Percentiles rank a stretch among this genome's conserved stretches.
Conservation (phyloP, 2,797 vertebrate genomes). For the Eutrigla gurnardus region DNA sequence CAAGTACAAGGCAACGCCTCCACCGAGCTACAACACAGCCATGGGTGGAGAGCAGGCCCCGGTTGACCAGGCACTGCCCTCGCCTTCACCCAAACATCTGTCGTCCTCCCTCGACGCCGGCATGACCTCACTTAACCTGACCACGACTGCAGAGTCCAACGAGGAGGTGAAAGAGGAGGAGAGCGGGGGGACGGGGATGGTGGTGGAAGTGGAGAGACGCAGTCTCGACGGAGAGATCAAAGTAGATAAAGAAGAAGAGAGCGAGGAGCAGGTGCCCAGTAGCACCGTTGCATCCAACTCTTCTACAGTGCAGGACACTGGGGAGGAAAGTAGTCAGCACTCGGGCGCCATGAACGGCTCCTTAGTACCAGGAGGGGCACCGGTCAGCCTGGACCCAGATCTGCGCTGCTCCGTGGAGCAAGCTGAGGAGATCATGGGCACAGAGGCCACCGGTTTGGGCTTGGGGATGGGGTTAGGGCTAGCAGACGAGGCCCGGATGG, state of each 20-base stretch:
- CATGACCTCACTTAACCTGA: slow-evolving; percentile 74
- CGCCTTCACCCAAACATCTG: slow-evolving; percentile 68
- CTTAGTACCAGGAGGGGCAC: slow-evolving; percentile 68
- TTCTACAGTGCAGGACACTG: slow-evolving; percentile 51
- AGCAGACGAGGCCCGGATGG: slow-evolving; percentile 84
- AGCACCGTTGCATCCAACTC: slow-evolving; percentile 29
- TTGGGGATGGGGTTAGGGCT: slow-evolving; percentile 69
- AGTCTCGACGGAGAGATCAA: slow-evolving; percentile 27
- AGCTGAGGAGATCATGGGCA: slow-evolving; percentile 96
- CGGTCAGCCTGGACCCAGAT: slow-evolving; percentile 60
- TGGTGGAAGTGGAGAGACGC: slow-evolving; percentile 22
- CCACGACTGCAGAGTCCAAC: slow-evolving; percentile 70
- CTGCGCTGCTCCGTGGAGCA: slow-evolving; percentile 92
- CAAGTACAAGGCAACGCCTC: slow-evolving; percentile 86
- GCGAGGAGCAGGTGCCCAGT: slow-evolving; percentile 36
- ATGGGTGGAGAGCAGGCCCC: slow-evolving; percentile 56
- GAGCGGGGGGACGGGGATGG: slow-evolving; percentile 16
- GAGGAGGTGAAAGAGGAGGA: slow-evolving; percentile 41
- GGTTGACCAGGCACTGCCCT: slow-evolving; percentile 42
- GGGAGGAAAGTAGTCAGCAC: slow-evolving; percentile 70
- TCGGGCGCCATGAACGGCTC: slow-evolving; percentile 84
- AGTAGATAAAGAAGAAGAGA: slow-evolving; percentile 37
- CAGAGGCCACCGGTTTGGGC: slow-evolving; percentile 88
- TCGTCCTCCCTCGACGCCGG: slow-evolving; percentile 87
- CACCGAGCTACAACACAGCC: slow-evolving; percentile 85